Evolutionary conservation across 2,888 invertebrate genomes (phyloP), one percentile per base, ranked within the genome.

Genomic region (Tridacna crocea): DNA sequence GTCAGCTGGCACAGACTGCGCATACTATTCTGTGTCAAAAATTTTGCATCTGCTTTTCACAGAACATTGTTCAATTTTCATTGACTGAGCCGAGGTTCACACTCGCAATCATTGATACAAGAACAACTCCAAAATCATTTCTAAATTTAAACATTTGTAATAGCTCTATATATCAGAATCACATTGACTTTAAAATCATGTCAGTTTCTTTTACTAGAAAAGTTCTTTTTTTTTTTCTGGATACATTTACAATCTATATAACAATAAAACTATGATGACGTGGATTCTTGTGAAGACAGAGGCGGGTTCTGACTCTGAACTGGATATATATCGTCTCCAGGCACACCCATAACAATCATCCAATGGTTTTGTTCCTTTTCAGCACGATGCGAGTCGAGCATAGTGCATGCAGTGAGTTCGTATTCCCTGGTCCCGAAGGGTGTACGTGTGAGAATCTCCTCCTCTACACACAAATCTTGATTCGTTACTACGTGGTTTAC

Each of bases 321-420:
- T 0, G 92, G 91, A 74, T 90, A 89, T 26, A 88, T 79, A 46
- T 80, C 84, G 72, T 93, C 92, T 0, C 93, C 93, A 10, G 93
- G 93, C 0, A 90, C 88, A 0, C 85, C 90, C 91, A 92, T 91
- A 0, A 88, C 80, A 13, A 94, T 82, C 87, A 90, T 89, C 93
- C 93, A 94, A 77, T 92, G 93, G 86, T 94, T 94, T 63, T 89
- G 89, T 36, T 93, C 92, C 79, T 89, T 89, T 76, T 94, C 94
- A 8, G 93, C 94, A 68, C 91, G 90, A 83, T 94, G 94, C 0
- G 93, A 92, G 80, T 94, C 92, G 22, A 94, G 88, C 79, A 87
- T 89, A 0, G 93, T 94, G 83, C 90, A 85, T 46, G 91, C 90
- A 12, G 93, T 91, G 15, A 94, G 88, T 84, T 94, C 94, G 83